Evolutionary conservation across 2,113 vertebrate genomes (phyloP).

Genomic region (Coptodon bakossiorum): DNA sequence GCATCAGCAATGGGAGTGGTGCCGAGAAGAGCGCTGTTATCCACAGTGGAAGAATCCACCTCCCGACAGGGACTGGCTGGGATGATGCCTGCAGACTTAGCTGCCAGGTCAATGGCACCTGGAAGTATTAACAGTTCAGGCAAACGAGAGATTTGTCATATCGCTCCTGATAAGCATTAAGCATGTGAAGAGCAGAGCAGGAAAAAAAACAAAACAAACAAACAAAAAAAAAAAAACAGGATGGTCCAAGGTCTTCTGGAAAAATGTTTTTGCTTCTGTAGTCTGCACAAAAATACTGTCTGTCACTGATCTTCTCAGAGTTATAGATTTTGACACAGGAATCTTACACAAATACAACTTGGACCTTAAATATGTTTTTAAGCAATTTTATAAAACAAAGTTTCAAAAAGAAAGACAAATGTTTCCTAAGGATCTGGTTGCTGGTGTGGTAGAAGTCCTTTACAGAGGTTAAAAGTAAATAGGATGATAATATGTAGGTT

Average conservation of each 20-base stretch:
- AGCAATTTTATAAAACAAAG: background rate
- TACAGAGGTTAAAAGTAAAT: background rate
- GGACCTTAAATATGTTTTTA: background rate
- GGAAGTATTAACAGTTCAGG: background rate
- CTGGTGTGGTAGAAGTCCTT: background rate
- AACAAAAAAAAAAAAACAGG: fast-evolving
- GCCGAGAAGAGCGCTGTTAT: background rate
- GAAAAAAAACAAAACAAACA: background rate
- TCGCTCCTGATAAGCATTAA: background rate
- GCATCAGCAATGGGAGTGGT: conserved; percentile 7
- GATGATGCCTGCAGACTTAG: conserved; percentile 94
- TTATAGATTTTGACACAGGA: background rate
- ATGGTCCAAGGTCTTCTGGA: background rate
- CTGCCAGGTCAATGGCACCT: conserved; percentile 94
- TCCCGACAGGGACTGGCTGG: conserved; percentile 81
- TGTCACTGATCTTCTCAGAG: background rate
- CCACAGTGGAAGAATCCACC: conserved; percentile 52
- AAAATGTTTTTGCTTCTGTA: background rate
- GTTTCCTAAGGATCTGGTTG: background rate
- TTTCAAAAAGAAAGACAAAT: background rate
- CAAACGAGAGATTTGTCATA: background rate
- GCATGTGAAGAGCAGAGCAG: background rate
- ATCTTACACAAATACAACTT: background rate
- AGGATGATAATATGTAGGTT: background rate
- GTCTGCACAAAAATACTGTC: background rate